Evolutionary conservation across 1,140 invertebrate genomes (phyloP).

Genomic region (Leptinotarsa texana): DNA sequence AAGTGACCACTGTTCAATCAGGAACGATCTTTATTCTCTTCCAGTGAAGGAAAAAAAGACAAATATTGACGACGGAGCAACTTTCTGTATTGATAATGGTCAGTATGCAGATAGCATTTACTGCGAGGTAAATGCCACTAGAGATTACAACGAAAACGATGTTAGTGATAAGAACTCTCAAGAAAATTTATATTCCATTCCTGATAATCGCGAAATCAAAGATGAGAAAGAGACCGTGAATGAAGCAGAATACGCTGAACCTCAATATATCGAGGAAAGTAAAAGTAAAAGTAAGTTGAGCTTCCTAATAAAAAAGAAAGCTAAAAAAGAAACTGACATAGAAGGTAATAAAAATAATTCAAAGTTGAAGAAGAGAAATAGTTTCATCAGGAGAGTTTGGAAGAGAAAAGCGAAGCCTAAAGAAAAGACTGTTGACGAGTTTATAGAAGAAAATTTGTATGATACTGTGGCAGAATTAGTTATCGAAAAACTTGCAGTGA

Average conservation of each 20-base stretch:
- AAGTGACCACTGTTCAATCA: too few relatives aligned
- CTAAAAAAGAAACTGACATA: neutral
- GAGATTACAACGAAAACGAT: neutral
- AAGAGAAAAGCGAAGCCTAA: constrained; percentile 35
- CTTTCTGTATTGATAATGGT: too few relatives aligned
- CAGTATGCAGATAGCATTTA: too few relatives aligned
- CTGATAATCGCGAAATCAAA: neutral
- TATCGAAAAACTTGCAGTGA: constrained; percentile 32
- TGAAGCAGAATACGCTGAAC: constrained; percentile 6
- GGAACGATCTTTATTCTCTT: too few relatives aligned
- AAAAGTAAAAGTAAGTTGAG: neutral
- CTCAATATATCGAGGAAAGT: neutral
- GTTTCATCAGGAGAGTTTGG: constrained; percentile 43
- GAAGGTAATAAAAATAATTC: neutral
- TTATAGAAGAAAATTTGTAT: constrained; percentile 34
- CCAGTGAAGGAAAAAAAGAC: too few relatives aligned
- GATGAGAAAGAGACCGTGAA: constrained; percentile 5
- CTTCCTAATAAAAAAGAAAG: neutral
- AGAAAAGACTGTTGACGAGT: constrained; percentile 19
- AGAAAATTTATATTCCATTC: neutral
- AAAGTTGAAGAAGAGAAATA: constrained; percentile 38
- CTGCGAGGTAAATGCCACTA: neutral
- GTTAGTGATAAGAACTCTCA: neutral
- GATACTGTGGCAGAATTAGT: constrained; percentile 27
- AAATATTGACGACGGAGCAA: too few relatives aligned